Base-by-base conservation (phyloP, 2,888 invertebrate genomes). In the Tiliacea citrago region DNA sequence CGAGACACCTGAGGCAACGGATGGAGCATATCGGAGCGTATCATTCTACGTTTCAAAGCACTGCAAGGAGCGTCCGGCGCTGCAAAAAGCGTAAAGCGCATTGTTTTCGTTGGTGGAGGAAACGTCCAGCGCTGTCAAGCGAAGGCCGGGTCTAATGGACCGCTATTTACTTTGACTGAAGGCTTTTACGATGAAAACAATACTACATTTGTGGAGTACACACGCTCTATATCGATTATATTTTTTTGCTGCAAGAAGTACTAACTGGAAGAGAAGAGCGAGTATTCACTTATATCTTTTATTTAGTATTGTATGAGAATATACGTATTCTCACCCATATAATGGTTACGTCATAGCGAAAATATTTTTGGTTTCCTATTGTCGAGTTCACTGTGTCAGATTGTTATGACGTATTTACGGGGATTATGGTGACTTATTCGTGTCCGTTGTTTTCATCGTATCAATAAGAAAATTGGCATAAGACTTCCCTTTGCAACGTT, bases 71-170 rank as follows among this genome's bases (percentile, higher is more conserved):
- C 91, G 92, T 93, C 93, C 90, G 91, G 83, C 85, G 89, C 77
- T 90, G 90, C 91, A 95, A 95, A 95, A 95, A 95, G 93, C 91
- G 91, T 92, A 93, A 92, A 92, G 91, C 90, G 91, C 90, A 94
- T 95, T 96, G 96, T 96, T 94, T 94, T 91, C 93, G 84, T 90
- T 90, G 86, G 90, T 86, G 88, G 85, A 91, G 93, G 92, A 94
- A 94, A 92, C 88, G 91, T 94, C 91, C 90, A 90, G 86, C 82
- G 86, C 90, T 92, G 92, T 91, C 94, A 93, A 89, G 89, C 90
- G 90, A 90, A 90, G 88, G 88, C 87, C 88, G 88, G 89, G 89
- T 92, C 91, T 94, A 94, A 95, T 95, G 92, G 93, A 94, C 90
- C 89, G 88, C 90, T 94, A 91, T 94, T 94, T 94, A 92, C 93